These are phyloP conservation scores for Melanotaenia parkinsoni DNA, from an alignment of 2,797 vertebrate genomes.

Conservation along the genomic window DNA sequence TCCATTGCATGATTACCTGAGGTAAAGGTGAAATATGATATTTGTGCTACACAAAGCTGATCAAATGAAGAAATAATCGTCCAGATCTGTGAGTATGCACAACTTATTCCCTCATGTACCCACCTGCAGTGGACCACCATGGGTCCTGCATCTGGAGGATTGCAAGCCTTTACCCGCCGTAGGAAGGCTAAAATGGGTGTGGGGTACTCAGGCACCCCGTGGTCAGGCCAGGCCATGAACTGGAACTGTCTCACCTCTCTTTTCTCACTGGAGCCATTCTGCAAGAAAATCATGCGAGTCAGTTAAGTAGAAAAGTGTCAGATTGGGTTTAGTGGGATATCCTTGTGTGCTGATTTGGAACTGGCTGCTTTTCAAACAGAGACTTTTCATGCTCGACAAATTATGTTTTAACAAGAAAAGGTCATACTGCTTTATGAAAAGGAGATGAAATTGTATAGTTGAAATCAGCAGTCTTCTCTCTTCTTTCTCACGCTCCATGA, in stretches of 20 bases:
- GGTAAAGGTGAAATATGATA: background rate
- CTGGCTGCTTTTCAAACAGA: constrained; percentile 23
- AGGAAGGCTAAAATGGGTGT: constrained; percentile 95
- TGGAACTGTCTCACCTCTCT: constrained; percentile 95
- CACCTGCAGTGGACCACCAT: constrained; percentile 98
- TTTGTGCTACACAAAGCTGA: background rate
- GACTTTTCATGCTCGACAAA: constrained; percentile 14
- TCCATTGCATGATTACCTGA: background rate
- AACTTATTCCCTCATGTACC: constrained; percentile 13
- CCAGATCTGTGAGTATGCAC: background rate
- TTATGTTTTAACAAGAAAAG: constrained; percentile 27
- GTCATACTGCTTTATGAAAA: constrained; percentile 36
- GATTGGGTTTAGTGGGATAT: background rate
- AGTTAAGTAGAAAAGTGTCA: background rate
- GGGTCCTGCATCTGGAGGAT: constrained; percentile 92
- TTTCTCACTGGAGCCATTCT: constrained; percentile 96
- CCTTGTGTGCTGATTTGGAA: constrained; percentile 6
- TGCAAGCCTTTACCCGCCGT: constrained; percentile 93
- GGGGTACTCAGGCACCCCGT: constrained; percentile 94
- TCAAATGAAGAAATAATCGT: background rate
- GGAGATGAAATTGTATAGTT: constrained; percentile 20
- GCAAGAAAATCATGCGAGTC: constrained; percentile 24
- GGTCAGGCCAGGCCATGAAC: constrained; percentile 98
- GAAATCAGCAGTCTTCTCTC: background rate
- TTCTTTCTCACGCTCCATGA: background rate